phyloP scores from a whole-genome alignment of 2,888 invertebrate genomes.

The Tachina lurida region DNA sequence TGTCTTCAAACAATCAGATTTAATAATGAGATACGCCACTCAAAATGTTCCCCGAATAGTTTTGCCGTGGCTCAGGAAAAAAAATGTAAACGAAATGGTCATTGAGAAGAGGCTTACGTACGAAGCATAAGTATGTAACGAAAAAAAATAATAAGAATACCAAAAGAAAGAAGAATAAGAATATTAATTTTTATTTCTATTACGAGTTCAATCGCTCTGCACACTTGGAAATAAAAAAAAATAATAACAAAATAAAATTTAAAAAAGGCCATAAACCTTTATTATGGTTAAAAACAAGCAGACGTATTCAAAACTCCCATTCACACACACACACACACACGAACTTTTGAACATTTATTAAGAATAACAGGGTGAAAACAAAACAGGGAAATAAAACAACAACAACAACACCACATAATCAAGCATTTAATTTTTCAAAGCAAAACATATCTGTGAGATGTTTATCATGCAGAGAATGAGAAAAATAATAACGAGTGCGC shows the following conservation, averaged over 20 bases:
- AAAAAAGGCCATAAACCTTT: slow-evolving; percentile 68
- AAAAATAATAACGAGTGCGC: background rate
- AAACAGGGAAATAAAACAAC: slow-evolving; percentile 52
- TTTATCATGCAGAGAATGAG: slow-evolving; percentile 38
- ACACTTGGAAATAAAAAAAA: background rate
- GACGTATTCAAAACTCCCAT: slow-evolving; percentile 20
- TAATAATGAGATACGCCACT: slow-evolving; percentile 74
- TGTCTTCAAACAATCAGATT: slow-evolving; percentile 74
- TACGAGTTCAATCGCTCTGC: slow-evolving; percentile 33
- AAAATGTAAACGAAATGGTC: slow-evolving; percentile 41
- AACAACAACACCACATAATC: slow-evolving; percentile 37
- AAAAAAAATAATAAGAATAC: slow-evolving; percentile 9
- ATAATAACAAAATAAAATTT: slow-evolving; percentile 10
- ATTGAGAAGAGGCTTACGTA: slow-evolving; percentile 20
- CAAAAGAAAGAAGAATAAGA: slow-evolving; percentile 52
- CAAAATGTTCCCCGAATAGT: slow-evolving; percentile 60
- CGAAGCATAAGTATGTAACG: background rate
- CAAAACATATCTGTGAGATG: slow-evolving; percentile 36
- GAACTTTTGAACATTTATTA: slow-evolving; percentile 13
- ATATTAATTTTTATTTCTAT: slow-evolving; percentile 55
- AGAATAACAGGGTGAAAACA: slow-evolving; percentile 65
- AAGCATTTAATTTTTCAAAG: slow-evolving; percentile 4
- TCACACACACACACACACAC: background rate
- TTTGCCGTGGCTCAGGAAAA: slow-evolving; percentile 30
- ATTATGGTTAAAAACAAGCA: slow-evolving; percentile 61